These are phyloP conservation scores for Crotalus helleri DNA, from an alignment of 2,113 vertebrate genomes.

Conservation along the genomic window DNA sequence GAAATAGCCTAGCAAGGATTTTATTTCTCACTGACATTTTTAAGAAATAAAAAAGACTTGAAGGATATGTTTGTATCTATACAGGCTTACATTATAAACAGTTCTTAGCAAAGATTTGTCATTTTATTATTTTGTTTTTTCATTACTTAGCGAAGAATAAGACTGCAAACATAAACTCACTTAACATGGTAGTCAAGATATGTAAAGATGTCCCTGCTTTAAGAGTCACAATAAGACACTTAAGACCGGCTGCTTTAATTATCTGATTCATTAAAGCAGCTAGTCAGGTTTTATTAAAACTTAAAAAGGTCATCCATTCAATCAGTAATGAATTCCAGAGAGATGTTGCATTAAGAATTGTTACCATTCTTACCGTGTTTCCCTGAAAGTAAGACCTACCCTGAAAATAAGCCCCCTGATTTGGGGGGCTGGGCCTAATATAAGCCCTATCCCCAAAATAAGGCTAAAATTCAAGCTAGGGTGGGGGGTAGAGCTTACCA, in stretches of 20 bases:
- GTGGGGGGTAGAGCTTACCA: too few species aligned
- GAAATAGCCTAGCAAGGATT: neutral
- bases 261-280: neutral
- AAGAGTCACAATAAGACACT: neutral
- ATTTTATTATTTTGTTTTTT: neutral
- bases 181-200: neutral
- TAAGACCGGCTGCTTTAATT: neutral
- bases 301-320: neutral
- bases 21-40: neutral
- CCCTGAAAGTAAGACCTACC: too few species aligned
- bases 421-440: too few species aligned
- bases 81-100: neutral
- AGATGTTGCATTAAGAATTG: neutral
- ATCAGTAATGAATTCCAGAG: neutral
- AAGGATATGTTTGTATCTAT: neutral
- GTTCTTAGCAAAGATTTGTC: neutral
- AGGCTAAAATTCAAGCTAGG: too few species aligned
- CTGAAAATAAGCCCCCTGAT: too few species aligned
- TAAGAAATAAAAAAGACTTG: neutral
- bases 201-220: neutral
- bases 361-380: neutral
- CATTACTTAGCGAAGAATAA: neutral
- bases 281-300: neutral
- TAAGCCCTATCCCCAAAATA: too few species aligned
- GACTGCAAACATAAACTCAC: neutral